These are phyloP conservation scores for Betta splendens DNA, from an alignment of 2,797 vertebrate genomes.

Conservation along the genomic window DNA sequence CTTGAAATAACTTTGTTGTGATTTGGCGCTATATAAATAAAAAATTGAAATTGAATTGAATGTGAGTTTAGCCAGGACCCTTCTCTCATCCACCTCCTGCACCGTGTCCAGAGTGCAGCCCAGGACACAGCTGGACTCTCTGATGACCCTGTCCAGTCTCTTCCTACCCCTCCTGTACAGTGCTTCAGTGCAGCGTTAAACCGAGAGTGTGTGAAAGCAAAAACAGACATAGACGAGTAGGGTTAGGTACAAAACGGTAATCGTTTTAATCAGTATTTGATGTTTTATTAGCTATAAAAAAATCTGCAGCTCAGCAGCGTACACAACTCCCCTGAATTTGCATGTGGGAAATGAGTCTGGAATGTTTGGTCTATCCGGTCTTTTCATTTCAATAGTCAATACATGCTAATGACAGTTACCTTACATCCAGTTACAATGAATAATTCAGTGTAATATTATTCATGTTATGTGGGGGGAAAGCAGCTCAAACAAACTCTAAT, in stretches of 20 bases:
- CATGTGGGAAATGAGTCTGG: slow-evolving; percentile 49
- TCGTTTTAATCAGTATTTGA: slow-evolving; percentile 60
- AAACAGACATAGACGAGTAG: slow-evolving; percentile 22
- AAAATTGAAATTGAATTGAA: too few relatives aligned
- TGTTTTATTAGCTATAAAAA: slow-evolving; percentile 37
- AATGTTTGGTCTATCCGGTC: slow-evolving; percentile 57
- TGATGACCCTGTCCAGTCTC: too few relatives aligned
- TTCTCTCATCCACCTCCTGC: too few relatives aligned
- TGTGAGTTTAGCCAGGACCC: too few relatives aligned
- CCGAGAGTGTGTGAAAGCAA: not conserved
- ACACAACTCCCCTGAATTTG: slow-evolving; percentile 61
- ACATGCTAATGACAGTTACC: slow-evolving; percentile 30
- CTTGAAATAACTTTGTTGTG: too few relatives aligned
- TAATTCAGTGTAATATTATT: slow-evolving; percentile 18
- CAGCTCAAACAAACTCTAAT: slow-evolving; percentile 11
- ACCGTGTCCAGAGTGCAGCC: too few relatives aligned
- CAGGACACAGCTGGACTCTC: too few relatives aligned
- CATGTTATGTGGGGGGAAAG: slow-evolving; percentile 14
- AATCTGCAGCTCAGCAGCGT: slow-evolving; percentile 46
- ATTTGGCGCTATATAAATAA: too few relatives aligned
- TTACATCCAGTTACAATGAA: slow-evolving; percentile 19
- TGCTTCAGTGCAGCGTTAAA: too few relatives aligned
- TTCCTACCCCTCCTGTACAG: too few relatives aligned
- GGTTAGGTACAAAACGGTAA: slow-evolving; percentile 38
- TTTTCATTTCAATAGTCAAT: slow-evolving; percentile 29